Conservation (phyloP, 2,797 vertebrate genomes). For the Siniperca undulata region DNA sequence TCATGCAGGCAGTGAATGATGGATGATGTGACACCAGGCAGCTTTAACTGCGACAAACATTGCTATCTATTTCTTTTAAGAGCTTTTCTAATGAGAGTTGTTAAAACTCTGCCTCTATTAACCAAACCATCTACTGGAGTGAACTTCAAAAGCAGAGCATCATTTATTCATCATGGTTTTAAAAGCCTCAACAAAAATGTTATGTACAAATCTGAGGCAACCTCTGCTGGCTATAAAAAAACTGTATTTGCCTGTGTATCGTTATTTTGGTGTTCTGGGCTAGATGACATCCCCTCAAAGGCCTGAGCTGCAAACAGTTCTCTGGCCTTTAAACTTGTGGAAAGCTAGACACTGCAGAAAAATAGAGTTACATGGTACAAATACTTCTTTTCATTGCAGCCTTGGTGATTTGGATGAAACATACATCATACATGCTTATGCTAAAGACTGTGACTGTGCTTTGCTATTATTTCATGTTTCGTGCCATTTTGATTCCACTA, state of each 20-base stretch:
- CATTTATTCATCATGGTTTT: slow-evolving; percentile 79
- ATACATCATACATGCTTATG: background rate
- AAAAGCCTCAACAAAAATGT: slow-evolving; percentile 76
- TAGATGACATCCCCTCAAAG: slow-evolving; percentile 44
- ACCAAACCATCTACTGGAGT: slow-evolving; percentile 58
- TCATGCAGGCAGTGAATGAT: slow-evolving; percentile 59
- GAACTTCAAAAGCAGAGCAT: slow-evolving; percentile 73
- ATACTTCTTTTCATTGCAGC: background rate
- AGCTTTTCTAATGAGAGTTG: slow-evolving; percentile 71
- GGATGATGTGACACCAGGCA: slow-evolving; percentile 63
- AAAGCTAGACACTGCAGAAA: slow-evolving; percentile 25
- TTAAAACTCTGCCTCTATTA: slow-evolving; percentile 72
- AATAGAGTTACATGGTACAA: background rate
- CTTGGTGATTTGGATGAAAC: slow-evolving; percentile 1
- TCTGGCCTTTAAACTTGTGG: slow-evolving; percentile 25
- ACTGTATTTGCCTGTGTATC: slow-evolving; percentile 15
- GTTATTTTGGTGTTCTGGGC: slow-evolving; percentile 39
- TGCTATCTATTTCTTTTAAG: slow-evolving; percentile 66
- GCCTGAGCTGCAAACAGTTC: slow-evolving; percentile 25
- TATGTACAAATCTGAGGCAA: slow-evolving; percentile 65
- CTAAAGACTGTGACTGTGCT: background rate
- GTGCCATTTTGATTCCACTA: slow-evolving; percentile 1
- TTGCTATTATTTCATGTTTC: slow-evolving; percentile 3
- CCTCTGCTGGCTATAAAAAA: slow-evolving; percentile 35
- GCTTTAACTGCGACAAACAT: slow-evolving; percentile 59